A percentile compares a stretch with the other conserved stretches of the same genome.
Evolutionary conservation across 2,888 invertebrate species (phyloP).

Genomic region (Melieria omissa): DNA sequence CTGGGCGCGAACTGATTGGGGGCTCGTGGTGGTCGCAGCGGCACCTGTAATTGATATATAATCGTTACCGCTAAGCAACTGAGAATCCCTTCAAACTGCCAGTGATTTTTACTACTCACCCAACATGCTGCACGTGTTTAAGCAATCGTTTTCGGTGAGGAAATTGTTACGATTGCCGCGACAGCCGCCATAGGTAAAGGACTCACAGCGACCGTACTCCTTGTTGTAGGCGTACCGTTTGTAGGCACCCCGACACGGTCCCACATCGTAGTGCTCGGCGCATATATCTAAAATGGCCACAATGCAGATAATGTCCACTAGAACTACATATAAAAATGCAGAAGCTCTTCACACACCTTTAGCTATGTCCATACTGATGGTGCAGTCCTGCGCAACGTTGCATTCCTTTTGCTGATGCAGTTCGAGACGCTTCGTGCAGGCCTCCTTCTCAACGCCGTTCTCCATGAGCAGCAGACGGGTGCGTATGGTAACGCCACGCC

Average conservation of each 20-base stretch:
- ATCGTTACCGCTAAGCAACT: too few relatives aligned
- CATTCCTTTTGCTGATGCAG: constrained; percentile 82
- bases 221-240: constrained; percentile 88
- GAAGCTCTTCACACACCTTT: constrained; percentile 71
- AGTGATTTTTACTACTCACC: constrained; percentile 30
- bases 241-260: constrained; percentile 89
- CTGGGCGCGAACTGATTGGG: too few relatives aligned
- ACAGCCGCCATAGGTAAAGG: constrained; percentile 90
- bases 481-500: constrained; percentile 77
- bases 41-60: too few relatives aligned
- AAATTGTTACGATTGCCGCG: constrained; percentile 94
- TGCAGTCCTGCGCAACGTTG: constrained; percentile 74
- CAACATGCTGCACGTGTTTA: constrained; percentile 71
- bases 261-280: constrained; percentile 79
- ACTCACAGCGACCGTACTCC: constrained; percentile 79
- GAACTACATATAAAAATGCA: too few relatives aligned
- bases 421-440: constrained; percentile 76
- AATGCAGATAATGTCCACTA: not conserved
- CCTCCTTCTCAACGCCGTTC: constrained; percentile 71
- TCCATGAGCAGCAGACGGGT: constrained; percentile 78
- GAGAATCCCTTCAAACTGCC: not conserved
- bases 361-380: constrained; percentile 78
- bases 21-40: too few relatives aligned
- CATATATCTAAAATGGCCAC: constrained; percentile 77
- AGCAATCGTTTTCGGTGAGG: constrained; percentile 81